These are phyloP conservation scores for Theristicus caerulescens DNA, from an alignment of 2,113 vertebrate species.

Conservation along the genomic window DNA sequence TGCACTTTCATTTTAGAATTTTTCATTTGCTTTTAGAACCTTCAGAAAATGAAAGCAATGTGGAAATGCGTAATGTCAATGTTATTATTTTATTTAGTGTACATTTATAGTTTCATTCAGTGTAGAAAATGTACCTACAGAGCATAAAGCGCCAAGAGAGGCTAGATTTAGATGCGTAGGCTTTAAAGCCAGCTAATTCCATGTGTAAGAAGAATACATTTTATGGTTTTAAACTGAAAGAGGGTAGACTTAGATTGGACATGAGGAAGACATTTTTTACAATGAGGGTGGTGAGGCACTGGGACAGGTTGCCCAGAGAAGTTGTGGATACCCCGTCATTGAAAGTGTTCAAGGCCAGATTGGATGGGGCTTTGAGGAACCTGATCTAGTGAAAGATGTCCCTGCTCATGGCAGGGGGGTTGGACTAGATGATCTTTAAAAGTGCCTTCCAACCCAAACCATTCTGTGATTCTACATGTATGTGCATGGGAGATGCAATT, in stretches of 20 bases:
- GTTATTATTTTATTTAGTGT: neutral
- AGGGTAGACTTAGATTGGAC: neutral
- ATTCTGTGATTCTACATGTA: neutral
- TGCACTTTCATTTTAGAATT: neutral
- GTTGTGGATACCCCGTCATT: neutral
- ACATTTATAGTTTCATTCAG: neutral
- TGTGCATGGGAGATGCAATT: neutral
- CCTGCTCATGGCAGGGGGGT: neutral
- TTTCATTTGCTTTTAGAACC: neutral
- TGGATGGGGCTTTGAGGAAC: neutral
- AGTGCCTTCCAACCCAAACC: neutral
- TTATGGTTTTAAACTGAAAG: neutral
- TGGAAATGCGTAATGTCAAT: neutral
- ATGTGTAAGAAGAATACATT: neutral
- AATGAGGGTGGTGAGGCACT: neutral
- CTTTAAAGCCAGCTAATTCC: neutral
- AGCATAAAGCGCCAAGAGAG: neutral
- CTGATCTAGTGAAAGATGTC: neutral
- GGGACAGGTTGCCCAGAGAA: neutral
- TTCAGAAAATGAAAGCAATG: neutral
- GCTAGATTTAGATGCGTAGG: neutral
- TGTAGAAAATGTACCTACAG: neutral
- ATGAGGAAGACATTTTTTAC: neutral
- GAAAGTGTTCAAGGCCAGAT: neutral
- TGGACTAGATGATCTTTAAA: neutral